phyloP scores from a whole-genome alignment of 35 echinoderm and acorn worm species.

The Lytechinus variegatus region DNA sequence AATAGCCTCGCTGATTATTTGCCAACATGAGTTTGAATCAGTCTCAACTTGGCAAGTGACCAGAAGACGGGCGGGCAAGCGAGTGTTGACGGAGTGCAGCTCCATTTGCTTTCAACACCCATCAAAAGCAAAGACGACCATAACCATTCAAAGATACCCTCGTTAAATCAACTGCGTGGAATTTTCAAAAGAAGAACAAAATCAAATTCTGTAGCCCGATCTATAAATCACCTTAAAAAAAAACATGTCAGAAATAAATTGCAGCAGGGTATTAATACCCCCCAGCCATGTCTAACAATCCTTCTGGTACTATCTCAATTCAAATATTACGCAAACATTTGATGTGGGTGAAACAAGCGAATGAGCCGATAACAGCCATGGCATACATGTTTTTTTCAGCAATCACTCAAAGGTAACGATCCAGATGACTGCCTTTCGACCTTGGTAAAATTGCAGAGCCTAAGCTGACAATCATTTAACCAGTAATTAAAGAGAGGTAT shows the following conservation, averaged over 20 bases:
- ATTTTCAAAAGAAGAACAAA: not conserved
- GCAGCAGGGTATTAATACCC: not conserved
- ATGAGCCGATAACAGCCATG: not conserved
- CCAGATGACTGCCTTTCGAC: not conserved
- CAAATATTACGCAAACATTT: not conserved
- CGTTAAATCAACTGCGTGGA: not conserved
- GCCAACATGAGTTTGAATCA: constrained; percentile 18
- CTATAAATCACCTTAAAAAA: not conserved
- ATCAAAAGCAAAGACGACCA: not conserved
- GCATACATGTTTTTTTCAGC: not conserved
- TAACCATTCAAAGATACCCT: not conserved
- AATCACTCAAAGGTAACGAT: not conserved
- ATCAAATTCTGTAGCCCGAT: not conserved
- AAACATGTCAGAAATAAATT: not conserved
- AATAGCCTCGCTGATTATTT: not conserved
- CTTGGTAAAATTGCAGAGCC: not conserved
- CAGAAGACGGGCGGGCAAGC: not conserved
- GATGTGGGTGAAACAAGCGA: not conserved
- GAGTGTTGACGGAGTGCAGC: not conserved
- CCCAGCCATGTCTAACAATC: not conserved
- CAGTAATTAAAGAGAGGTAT: not conserved
- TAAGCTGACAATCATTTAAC: constrained; percentile 1
- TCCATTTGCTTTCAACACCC: not conserved
- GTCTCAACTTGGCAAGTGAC: not conserved
- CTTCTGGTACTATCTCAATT: not conserved